phyloP scores from a whole-genome alignment of 2,797 vertebrate genomes.

The Syndactyla subalaris region DNA sequence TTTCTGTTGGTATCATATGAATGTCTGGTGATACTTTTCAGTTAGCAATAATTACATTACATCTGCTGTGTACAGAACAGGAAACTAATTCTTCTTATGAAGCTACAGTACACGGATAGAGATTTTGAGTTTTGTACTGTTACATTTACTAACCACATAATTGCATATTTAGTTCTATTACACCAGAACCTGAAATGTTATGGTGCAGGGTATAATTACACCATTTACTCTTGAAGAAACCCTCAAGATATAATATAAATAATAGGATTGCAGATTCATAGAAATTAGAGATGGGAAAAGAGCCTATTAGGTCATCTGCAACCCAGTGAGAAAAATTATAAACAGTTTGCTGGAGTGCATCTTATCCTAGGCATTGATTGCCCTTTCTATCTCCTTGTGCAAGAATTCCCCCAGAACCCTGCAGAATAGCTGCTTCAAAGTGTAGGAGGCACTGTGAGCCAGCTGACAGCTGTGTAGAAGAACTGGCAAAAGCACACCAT shows the following conservation, averaged over 20 bases:
- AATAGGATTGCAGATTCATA: conserved; percentile 61
- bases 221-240: conserved; percentile 58
- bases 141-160: conserved; percentile 27
- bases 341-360: conserved; percentile 35
- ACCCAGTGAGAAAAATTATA: conserved; percentile 39
- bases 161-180: conserved; percentile 32
- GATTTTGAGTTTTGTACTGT: conserved; percentile 28
- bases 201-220: conserved; percentile 47
- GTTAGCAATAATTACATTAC: conserved; percentile 64
- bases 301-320: conserved; percentile 59
- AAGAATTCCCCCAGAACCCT: conserved; percentile 5
- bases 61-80: conserved; percentile 52
- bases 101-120: conserved; percentile 1
- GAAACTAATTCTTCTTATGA: neutral
- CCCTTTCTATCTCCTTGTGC: neutral
- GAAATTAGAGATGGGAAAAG: conserved; percentile 65
- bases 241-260: conserved; percentile 67
- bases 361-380: neutral
- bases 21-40: conserved; percentile 26
- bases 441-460: neutral
- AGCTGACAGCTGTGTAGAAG: neutral
- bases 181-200: conserved; percentile 11
- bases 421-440: neutral
- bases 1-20: conserved; percentile 13
- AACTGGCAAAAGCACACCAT: neutral